A percentile compares a stretch with the other conserved stretches of the same genome.
Evolutionary conservation across 2,113 vertebrate species (phyloP).

Genomic region (Archilochus colubris): DNA sequence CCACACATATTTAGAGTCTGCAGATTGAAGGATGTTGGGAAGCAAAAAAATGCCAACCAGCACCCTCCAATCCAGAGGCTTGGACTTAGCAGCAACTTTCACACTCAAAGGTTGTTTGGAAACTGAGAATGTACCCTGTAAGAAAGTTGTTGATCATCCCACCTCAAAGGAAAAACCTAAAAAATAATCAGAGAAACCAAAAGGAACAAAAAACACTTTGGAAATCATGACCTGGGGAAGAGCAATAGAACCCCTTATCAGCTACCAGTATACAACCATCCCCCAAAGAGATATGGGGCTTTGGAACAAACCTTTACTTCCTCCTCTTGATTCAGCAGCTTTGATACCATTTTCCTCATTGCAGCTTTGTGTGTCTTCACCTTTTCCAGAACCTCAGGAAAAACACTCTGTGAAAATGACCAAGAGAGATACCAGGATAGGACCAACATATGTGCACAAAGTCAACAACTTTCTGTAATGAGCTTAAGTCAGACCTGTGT

Average conservation of each 20-base stretch:
- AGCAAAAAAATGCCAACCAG: neutral
- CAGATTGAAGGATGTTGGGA: neutral
- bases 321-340: neutral
- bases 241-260: neutral
- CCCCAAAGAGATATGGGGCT: neutral
- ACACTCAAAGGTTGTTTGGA: neutral
- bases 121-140: neutral
- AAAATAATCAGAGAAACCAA: neutral
- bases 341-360: neutral
- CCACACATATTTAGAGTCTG: neutral
- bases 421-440: neutral
- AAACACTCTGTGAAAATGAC: neutral
- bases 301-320: conserved; percentile 24
- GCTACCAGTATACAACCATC: neutral
- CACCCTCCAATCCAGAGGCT: neutral
- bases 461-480: neutral
- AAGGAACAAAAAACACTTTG: neutral
- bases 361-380: neutral
- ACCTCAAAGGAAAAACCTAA: neutral
- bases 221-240: neutral
- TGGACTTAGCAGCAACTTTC: neutral
- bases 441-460: accelerated
- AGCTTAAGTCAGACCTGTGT: neutral
- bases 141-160: neutral
- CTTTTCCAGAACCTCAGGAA: neutral